phyloP scores from a whole-genome alignment of 2,797 vertebrate genomes.

The Danio albolineatus region DNA sequence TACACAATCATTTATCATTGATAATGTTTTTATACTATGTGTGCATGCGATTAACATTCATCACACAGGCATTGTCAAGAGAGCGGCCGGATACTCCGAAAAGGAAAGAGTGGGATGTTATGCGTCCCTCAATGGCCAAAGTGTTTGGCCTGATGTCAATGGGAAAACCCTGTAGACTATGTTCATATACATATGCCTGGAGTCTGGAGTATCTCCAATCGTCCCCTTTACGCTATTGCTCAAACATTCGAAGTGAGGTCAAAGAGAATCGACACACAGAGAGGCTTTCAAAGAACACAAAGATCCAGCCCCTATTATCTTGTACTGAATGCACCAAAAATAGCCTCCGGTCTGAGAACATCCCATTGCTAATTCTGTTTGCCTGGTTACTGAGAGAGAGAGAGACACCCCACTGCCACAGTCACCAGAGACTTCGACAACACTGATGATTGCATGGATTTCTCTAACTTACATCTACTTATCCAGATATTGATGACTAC shows the following conservation, averaged over 20 bases:
- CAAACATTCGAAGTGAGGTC: conserved; percentile 15
- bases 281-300: conserved; percentile 37
- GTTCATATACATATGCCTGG: conserved; percentile 30
- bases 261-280: conserved; percentile 28
- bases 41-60: conserved; percentile 12
- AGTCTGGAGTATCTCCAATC: conserved; percentile 50
- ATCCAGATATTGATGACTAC: conserved; percentile 1
- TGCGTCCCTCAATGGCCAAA: conserved; percentile 4
- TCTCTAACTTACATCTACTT: conserved; percentile 9
- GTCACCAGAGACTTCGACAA: conserved; percentile 21
- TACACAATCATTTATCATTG: background rate
- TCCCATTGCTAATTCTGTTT: conserved; percentile 38
- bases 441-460: background rate
- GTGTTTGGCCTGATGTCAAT: conserved; percentile 28
- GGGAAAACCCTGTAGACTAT: background rate
- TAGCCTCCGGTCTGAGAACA: conserved; percentile 35
- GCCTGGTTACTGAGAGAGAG: background rate
- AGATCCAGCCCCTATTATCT: conserved; percentile 20
- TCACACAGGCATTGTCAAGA: background rate
- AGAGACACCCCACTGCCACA: conserved; percentile 17
- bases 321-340: conserved; percentile 32
- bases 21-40: background rate
- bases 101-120: conserved; percentile 19
- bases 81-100: background rate
- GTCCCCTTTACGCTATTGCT: conserved; percentile 49